These are phyloP conservation scores for Lampropteryx suffumata DNA, from an alignment of 2,888 invertebrate species.

Conservation along the genomic window DNA sequence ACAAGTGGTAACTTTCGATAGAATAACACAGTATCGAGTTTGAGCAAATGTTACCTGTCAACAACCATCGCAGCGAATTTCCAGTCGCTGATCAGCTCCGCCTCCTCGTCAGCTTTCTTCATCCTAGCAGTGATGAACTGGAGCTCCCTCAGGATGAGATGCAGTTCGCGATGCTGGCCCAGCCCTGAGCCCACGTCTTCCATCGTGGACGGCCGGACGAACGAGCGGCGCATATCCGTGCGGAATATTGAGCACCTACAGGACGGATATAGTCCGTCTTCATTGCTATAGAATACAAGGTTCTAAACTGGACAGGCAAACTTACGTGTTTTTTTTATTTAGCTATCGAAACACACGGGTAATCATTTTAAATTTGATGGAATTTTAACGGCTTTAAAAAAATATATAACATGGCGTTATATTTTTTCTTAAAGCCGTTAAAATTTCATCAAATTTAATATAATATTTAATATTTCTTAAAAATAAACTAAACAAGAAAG, in stretches of 20 bases:
- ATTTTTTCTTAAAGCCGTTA: too few species aligned
- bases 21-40: too few species aligned
- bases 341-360: too few species aligned
- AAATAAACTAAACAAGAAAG: too few species aligned
- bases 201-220: slow-evolving; percentile 90
- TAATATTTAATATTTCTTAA: too few species aligned
- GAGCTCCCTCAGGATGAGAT: slow-evolving; percentile 95
- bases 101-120: slow-evolving; percentile 96
- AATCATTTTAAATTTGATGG: too few species aligned
- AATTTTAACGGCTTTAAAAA: too few species aligned
- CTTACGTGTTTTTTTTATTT: too few species aligned
- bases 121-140: slow-evolving; percentile 97
- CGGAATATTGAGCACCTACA: slow-evolving; percentile 78
- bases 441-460: too few species aligned
- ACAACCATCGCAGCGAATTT: slow-evolving; percentile 99
- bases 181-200: slow-evolving; percentile 86
- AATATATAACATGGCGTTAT: too few species aligned
- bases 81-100: slow-evolving; percentile 97
- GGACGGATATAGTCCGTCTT: slow-evolving; percentile 25
- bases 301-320: too few species aligned
- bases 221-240: slow-evolving; percentile 82
- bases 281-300: slow-evolving; percentile 29
- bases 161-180: slow-evolving; percentile 91
- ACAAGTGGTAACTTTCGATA: too few species aligned
- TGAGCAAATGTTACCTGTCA: slow-evolving; percentile 89